Evolutionary conservation across 2,113 vertebrate species (phyloP).

Genomic region (Coptodon rendalli): DNA sequence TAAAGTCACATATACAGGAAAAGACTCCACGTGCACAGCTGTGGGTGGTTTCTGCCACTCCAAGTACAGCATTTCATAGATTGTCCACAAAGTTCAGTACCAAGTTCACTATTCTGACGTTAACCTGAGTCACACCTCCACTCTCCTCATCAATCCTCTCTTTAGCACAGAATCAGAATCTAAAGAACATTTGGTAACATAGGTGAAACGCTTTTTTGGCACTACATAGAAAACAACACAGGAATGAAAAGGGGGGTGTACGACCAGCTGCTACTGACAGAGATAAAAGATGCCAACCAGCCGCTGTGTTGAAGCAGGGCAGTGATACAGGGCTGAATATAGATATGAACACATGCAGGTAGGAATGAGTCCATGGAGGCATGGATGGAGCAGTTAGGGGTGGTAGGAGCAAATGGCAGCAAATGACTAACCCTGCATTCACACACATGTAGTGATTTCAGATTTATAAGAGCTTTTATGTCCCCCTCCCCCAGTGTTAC

Average conservation of each 20-base stretch:
- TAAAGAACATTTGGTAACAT: not conserved
- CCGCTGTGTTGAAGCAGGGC: rapidly evolving
- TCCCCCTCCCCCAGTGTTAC: not conserved
- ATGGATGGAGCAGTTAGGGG: not conserved
- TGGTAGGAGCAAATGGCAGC: not conserved
- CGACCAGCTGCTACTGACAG: not conserved
- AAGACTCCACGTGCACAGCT: not conserved
- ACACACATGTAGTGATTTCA: not conserved
- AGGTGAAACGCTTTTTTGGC: not conserved
- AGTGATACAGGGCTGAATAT: not conserved
- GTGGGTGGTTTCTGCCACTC: not conserved
- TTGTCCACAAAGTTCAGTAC: conserved; percentile 44
- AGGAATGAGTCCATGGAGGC: not conserved
- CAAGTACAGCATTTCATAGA: conserved; percentile 26
- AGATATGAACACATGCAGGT: not conserved
- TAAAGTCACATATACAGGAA: not conserved
- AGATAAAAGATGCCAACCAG: not conserved
- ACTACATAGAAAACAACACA: not conserved
- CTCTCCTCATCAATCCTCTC: not conserved
- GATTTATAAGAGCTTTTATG: not conserved
- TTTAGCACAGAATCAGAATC: not conserved
- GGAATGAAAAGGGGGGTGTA: not conserved
- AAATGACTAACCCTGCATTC: not conserved
- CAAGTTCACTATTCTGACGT: not conserved
- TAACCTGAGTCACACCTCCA: conserved; percentile 16